Evolutionary conservation across 2,888 invertebrate species (phyloP).

Genomic region (Aelia acuminata): DNA sequence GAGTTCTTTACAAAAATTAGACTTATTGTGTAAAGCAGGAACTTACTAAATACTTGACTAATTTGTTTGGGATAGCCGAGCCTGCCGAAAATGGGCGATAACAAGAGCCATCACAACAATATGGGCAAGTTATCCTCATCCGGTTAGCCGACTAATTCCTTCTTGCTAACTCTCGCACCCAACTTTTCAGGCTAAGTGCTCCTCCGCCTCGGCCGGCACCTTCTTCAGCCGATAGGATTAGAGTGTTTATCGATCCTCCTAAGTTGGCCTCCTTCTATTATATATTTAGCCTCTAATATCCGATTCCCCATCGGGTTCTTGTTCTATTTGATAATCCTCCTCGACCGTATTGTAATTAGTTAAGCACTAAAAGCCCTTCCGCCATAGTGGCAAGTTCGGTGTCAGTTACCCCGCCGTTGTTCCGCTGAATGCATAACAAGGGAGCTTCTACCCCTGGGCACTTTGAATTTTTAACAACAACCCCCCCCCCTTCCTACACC

Average conservation of each 20-base stretch:
- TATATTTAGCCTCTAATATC: conserved; percentile 37
- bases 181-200: conserved; percentile 15
- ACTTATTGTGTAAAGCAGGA: neutral
- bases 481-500: too few species aligned
- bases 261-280: conserved; percentile 3
- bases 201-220: neutral
- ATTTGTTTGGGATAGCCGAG: neutral
- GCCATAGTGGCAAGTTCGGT: conserved; percentile 7
- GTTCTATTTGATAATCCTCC: conserved; percentile 17
- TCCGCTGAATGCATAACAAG: conserved; percentile 18
- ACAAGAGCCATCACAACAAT: neutral
- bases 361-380: conserved; percentile 1
- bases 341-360: conserved; percentile 19
- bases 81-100: neutral
- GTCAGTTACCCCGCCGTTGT: conserved; percentile 5
- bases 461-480: conserved; percentile 13
- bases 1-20: neutral
- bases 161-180: neutral
- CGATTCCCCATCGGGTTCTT: conserved; percentile 5
- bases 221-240: conserved; percentile 11
- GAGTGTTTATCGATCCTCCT: conserved; percentile 1
- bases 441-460: neutral
- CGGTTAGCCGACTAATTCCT: neutral
- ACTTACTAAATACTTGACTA: neutral
- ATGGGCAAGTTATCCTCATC: conserved; percentile 19